Conservation (phyloP, 2,888 invertebrate genomes). For the Calameuta idolon region DNA sequence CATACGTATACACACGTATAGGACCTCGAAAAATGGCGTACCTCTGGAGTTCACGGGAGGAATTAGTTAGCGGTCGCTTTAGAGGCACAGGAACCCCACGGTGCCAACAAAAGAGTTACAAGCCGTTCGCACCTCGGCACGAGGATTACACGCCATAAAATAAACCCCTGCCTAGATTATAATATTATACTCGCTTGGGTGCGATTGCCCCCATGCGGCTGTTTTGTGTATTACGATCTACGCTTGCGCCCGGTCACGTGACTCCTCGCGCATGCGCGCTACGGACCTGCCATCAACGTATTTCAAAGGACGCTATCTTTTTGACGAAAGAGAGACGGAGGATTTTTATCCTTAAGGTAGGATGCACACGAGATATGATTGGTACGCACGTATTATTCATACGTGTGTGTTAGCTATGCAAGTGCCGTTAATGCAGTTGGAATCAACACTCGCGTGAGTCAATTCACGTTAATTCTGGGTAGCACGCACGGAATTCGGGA, state of each 20-base stretch:
- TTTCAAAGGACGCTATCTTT: neutral
- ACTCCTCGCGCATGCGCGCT: conserved; percentile 38
- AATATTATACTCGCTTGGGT: conserved; percentile 49
- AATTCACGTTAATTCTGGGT: neutral
- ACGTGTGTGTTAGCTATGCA: neutral
- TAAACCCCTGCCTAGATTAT: conserved; percentile 59
- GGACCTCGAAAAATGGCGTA: neutral
- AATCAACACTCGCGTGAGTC: neutral
- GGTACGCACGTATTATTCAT: neutral
- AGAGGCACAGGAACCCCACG: conserved; percentile 56
- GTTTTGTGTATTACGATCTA: neutral
- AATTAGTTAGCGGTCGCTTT: conserved; percentile 62
- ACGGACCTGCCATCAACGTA: neutral
- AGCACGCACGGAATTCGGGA: conserved; percentile 30
- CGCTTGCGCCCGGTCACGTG: conserved; percentile 24
- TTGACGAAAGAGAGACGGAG: neutral
- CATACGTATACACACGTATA: neutral
- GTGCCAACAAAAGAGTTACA: conserved; percentile 64
- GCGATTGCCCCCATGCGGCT: neutral
- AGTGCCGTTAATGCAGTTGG: neutral
- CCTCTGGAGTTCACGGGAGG: conserved; percentile 42
- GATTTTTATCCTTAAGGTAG: neutral
- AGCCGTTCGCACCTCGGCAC: conserved; percentile 64
- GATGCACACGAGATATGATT: neutral
- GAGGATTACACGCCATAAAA: conserved; percentile 63